Base-by-base conservation (phyloP, 1,140 invertebrate species). In the Drosophila carrolli region DNA sequence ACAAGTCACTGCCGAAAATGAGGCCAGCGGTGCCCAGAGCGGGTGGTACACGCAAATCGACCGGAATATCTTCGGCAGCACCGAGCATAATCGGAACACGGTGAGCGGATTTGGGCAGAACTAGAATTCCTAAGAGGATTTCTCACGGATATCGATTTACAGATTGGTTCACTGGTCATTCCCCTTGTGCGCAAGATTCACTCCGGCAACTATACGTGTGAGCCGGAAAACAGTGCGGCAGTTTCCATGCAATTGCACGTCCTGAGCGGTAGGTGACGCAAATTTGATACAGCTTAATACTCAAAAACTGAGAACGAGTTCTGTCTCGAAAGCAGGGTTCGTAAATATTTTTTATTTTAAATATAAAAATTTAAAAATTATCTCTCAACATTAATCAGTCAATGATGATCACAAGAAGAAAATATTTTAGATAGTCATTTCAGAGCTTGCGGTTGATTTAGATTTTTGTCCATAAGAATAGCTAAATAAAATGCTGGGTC, bases 141-240 rank as follows among this genome's bases (percentile, higher is more conserved):
- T 23, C 5, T 23, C 6, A 37, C 5, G 3, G 27, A 29, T 57
- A 19, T 43, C 14, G 35, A 57, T 29, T 41, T n/a, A 13, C 62
- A 88, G 83, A 89, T 88, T 79, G 88, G 88, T n/a, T 85, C 72
- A 6, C 89, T 97, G 51, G 93, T 95, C 44, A 97, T 98, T 81
- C 95, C 95, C 81, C 95, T 95, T 73, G 90, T 91, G 41, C 86
- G 70, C 5, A 91, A 91, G 38, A 70, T 51, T 11, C 90, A 91
- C 56, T 91, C 90, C 37, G 90, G 90, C 1, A 91, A 91, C 47
- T 91, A 91, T 11, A 88, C 90, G 1, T 91, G 90, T 13, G 81
- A 78, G 54, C 90, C 90, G 41, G 76, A 86, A 35, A 91, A 91
- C 37, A 91, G 90, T 60, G 77, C 73, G 37, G 59, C 86, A n/a